Percentiles rank a stretch among this genome's conserved stretches.
phyloP scores from a whole-genome alignment of 1,140 invertebrate species.

The Ips typographus region DNA sequence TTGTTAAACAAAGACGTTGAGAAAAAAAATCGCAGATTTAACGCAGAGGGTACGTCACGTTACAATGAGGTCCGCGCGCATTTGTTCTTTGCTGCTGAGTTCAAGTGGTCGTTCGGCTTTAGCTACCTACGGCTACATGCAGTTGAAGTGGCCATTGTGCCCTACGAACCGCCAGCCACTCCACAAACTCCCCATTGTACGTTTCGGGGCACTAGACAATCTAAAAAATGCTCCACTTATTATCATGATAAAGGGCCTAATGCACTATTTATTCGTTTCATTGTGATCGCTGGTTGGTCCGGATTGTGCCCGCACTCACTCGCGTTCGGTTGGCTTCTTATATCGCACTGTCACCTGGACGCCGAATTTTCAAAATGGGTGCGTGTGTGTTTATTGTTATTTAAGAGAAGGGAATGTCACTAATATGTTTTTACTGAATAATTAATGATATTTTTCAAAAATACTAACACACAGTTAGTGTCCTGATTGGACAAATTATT shows the following conservation, averaged over 20 bases:
- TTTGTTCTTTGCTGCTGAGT: slow-evolving; percentile 29
- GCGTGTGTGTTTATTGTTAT: slow-evolving; percentile 25
- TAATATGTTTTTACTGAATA: slow-evolving; percentile 27
- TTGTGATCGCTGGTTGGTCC: slow-evolving; percentile 27
- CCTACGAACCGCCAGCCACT: slow-evolving; percentile 32
- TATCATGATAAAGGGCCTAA: slow-evolving; percentile 39
- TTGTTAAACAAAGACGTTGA: slow-evolving; percentile 22
- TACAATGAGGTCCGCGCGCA: slow-evolving; percentile 21
- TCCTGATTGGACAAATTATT: too few species aligned
- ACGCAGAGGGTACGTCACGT: slow-evolving; percentile 28
- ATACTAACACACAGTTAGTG: too few species aligned
- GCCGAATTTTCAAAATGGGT: slow-evolving; percentile 23
- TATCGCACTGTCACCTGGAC: slow-evolving; percentile 28
- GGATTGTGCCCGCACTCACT: slow-evolving; percentile 3
- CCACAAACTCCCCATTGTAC: slow-evolving; percentile 35
- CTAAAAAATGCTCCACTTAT: slow-evolving; percentile 37
- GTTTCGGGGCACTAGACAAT: slow-evolving; percentile 28
- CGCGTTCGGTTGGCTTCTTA: slow-evolving; percentile 18
- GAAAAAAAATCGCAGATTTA: slow-evolving; percentile 26
- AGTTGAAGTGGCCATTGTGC: slow-evolving; percentile 39
- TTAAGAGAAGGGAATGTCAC: slow-evolving; percentile 18
- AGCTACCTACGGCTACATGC: slow-evolving; percentile 40
- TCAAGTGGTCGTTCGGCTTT: slow-evolving; percentile 39
- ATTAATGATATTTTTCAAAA: too few species aligned
- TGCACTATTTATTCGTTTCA: slow-evolving; percentile 37